These are phyloP conservation scores for Nemopilema nomurai DNA, from an alignment of 30 jellyfish, hydroid and myxozoan genomes.

Conservation along the genomic window DNA sequence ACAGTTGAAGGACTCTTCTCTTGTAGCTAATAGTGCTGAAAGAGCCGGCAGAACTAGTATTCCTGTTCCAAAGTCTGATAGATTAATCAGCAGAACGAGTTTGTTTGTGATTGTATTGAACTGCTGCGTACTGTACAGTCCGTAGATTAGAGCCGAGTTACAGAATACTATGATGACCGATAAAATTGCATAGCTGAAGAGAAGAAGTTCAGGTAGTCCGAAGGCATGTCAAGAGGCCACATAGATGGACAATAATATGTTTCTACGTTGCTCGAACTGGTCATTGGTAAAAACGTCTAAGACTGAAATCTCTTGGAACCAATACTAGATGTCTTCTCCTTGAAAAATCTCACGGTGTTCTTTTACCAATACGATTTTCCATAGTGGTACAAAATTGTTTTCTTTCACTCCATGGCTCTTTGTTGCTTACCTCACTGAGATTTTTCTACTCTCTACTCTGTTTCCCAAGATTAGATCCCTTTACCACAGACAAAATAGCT, in stretches of 20 bases:
- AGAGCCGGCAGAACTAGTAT: constrained; percentile 20
- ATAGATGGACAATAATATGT: constrained; percentile 4
- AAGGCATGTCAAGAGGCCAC: constrained; percentile 51
- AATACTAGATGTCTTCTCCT: no score
- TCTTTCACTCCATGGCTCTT: no score
- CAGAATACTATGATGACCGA: constrained; percentile 7
- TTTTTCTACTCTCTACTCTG: no score
- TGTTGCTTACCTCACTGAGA: no score
- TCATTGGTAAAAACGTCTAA: no score
- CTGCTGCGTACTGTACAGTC: constrained; percentile 27
- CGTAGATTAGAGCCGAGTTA: constrained; percentile 33
- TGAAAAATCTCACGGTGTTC: no score
- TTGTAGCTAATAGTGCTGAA: background rate
- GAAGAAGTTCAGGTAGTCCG: background rate
- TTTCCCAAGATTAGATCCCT: no score
- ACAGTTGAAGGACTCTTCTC: constrained; percentile 29
- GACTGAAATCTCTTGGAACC: no score
- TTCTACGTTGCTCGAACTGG: no score
- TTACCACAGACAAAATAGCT: no score
- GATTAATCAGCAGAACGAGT: constrained; percentile 16
- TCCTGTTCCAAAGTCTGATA: constrained; percentile 45
- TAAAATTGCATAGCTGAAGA: constrained; percentile 1
- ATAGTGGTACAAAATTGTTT: no score
- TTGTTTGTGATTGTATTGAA: constrained; percentile 19
- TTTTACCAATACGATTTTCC: no score